These are phyloP conservation scores for Pampusana beccarii DNA, from an alignment of 2,113 vertebrate genomes.

Conservation along the genomic window DNA sequence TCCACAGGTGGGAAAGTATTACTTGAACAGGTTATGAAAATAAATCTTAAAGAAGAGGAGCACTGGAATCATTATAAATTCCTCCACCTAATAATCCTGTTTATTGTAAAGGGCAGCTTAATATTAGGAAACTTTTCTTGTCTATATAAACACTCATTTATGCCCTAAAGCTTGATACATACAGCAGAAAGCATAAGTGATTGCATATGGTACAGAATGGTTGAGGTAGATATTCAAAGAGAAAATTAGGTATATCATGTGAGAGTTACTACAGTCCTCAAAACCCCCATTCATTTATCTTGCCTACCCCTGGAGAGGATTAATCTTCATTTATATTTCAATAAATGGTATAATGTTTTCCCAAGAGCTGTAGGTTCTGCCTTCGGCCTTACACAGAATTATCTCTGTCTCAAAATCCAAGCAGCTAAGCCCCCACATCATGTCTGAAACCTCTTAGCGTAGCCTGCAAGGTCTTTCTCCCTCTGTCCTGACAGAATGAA, in stretches of 20 bases:
- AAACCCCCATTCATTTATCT: slow-evolving; percentile 6
- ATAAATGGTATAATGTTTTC: not conserved
- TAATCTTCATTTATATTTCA: slow-evolving; percentile 35
- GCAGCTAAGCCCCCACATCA: not conserved
- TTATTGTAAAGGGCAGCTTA: not conserved
- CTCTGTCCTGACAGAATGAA: not conserved
- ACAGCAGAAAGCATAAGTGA: not conserved
- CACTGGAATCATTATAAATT: not conserved
- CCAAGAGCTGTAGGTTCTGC: not conserved
- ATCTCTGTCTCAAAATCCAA: not conserved
- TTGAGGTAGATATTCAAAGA: not conserved
- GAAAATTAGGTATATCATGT: slow-evolving; percentile 7
- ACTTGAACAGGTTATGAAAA: not conserved
- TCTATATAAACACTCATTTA: not conserved
- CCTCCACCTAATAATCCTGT: not conserved
- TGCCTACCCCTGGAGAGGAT: not conserved
- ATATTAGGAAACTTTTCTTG: not conserved
- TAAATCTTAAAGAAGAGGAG: not conserved
- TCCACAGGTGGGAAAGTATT: not conserved
- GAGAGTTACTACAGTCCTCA: not conserved
- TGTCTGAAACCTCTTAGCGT: not conserved
- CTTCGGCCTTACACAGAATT: not conserved
- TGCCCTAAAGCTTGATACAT: not conserved
- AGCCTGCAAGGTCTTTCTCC: not conserved
- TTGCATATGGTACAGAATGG: not conserved